Conservation (phyloP, 2,113 vertebrate genomes). For the Campylorhamphus procurvoides region DNA sequence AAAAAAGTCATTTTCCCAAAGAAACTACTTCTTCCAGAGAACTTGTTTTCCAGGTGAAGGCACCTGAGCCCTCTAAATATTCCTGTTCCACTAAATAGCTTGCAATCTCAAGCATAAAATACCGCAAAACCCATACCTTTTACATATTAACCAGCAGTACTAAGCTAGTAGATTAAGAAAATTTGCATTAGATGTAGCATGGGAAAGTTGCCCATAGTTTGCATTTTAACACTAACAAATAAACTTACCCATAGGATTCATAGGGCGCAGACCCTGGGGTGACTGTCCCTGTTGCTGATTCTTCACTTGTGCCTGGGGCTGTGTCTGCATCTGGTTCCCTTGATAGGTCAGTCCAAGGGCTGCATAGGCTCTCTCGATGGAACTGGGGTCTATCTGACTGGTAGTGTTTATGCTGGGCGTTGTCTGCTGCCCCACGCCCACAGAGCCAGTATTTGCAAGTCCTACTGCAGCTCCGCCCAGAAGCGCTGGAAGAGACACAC, state of each 20-base stretch:
- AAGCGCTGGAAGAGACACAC: conserved; percentile 78
- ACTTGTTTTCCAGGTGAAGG: background rate
- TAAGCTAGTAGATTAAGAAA: background rate
- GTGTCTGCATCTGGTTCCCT: conserved; percentile 90
- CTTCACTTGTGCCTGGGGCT: conserved; percentile 83
- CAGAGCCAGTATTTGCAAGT: conserved; percentile 84
- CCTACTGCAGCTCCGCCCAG: conserved; percentile 85
- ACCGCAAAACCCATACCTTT: background rate
- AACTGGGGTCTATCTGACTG: conserved; percentile 97
- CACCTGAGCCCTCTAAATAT: background rate
- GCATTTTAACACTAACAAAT: background rate
- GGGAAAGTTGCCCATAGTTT: background rate
- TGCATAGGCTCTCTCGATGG: conserved; percentile 95
- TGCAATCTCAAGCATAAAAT: background rate
- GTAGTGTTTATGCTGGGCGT: conserved; percentile 87
- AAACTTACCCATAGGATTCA: conserved; percentile 87
- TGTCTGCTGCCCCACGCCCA: conserved; percentile 87
- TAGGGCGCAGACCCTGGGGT: conserved; percentile 84
- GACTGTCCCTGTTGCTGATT: conserved; percentile 80
- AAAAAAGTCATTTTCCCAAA: background rate
- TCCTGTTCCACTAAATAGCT: background rate
- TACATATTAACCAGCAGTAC: background rate
- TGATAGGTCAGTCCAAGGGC: conserved; percentile 96
- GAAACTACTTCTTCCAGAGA: background rate
- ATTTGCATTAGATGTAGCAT: background rate